Conservation (phyloP, 2,888 invertebrate species). For the Mamestra brassicae region DNA sequence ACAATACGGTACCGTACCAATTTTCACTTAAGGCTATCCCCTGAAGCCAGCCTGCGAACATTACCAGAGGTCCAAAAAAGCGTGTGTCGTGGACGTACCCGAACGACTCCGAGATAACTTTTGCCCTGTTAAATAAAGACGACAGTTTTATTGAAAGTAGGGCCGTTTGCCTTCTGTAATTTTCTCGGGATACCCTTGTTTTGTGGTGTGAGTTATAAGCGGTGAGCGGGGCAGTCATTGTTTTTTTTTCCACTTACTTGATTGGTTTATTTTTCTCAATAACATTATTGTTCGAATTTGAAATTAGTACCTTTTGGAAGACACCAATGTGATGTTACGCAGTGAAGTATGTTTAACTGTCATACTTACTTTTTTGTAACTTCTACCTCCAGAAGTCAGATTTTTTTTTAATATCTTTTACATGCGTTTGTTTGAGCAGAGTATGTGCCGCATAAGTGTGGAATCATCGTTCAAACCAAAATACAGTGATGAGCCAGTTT, state of each 20-base stretch:
- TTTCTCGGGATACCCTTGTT: conserved; percentile 84
- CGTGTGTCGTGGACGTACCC: conserved; percentile 69
- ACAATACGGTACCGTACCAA: not conserved
- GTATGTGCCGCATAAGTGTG: no score
- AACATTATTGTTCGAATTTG: no score
- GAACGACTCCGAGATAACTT: conserved; percentile 83
- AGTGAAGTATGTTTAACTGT: no score
- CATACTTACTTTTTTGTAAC: not conserved
- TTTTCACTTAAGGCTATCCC: conserved; percentile 36
- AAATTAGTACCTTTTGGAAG: no score
- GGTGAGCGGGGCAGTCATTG: conserved; percentile 4
- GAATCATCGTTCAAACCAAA: not conserved
- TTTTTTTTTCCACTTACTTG: not conserved
- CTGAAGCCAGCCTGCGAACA: conserved; percentile 38
- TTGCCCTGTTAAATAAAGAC: conserved; percentile 89
- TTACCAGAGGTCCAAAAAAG: conserved; percentile 57
- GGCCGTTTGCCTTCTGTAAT: conserved; percentile 89
- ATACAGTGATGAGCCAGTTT: no score
- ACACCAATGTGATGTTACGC: not conserved
- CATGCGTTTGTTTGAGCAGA: no score
- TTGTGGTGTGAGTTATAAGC: conserved; percentile 66
- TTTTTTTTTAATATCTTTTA: no score
- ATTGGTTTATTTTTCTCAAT: no score
- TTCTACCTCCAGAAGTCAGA: not conserved
- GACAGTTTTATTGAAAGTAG: conserved; percentile 91